Percentiles rank a stretch among this genome's conserved stretches.
phyloP scores from a whole-genome alignment of 1,140 invertebrate species.

The Drosophila orena region DNA sequence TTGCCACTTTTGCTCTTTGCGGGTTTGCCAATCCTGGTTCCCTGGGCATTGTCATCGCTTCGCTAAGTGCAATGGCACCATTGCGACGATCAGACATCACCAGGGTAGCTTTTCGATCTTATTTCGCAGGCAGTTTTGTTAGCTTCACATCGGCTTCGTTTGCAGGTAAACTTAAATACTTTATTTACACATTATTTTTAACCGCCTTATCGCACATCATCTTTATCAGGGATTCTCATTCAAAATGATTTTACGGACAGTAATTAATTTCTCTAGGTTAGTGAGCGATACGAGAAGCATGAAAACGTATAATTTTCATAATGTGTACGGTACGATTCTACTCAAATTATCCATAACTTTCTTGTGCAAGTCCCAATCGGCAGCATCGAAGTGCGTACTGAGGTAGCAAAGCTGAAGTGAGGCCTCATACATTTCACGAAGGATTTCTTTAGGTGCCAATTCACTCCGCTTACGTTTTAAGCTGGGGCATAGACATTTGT shows the following conservation, averaged over 20 bases:
- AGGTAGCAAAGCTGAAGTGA: slow-evolving; percentile 6
- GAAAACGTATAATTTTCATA: too few species aligned
- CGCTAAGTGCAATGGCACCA: slow-evolving; percentile 45
- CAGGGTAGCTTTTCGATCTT: slow-evolving; percentile 28
- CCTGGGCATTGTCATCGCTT: slow-evolving; percentile 46
- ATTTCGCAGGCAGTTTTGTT: slow-evolving; percentile 46
- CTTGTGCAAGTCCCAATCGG: slow-evolving; percentile 22
- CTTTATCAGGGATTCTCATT: slow-evolving; percentile 41
- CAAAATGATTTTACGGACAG: not conserved
- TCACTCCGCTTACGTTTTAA: slow-evolving; percentile 16
- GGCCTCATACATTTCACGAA: slow-evolving; percentile 24
- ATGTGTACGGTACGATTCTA: not conserved
- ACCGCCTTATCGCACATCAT: not conserved
- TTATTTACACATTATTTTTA: too few species aligned
- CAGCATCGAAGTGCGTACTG: slow-evolving; percentile 12
- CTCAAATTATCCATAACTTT: slow-evolving; percentile 29
- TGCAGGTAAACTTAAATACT: slow-evolving; percentile 27
- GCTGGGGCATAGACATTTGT: not conserved
- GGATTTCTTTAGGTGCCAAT: slow-evolving; percentile 18
- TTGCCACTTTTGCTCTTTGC: slow-evolving; percentile 96
- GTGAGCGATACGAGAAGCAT: too few species aligned
- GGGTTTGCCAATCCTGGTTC: slow-evolving; percentile 85
- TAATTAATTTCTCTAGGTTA: too few species aligned
- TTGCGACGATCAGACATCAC: slow-evolving; percentile 21
- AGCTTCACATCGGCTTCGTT: slow-evolving; percentile 54